Evolutionary conservation across 2,888 invertebrate genomes (phyloP).

Genomic region (Aspidiotus rigidus): DNA sequence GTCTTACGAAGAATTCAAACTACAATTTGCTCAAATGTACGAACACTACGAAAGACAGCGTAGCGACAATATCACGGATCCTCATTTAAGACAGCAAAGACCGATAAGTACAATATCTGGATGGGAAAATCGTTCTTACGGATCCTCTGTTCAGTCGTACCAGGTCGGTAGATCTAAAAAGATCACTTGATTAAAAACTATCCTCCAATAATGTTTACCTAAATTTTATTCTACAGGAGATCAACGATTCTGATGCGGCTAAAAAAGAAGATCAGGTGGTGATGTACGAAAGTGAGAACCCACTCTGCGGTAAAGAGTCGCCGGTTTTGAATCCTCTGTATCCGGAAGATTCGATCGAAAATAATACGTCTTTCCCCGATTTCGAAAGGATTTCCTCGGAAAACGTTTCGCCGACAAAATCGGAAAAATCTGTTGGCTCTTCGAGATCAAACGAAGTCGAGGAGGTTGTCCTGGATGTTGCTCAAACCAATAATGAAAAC

Average conservation of each 20-base stretch:
- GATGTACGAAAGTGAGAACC: neutral
- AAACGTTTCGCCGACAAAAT: too few species aligned
- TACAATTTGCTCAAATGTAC: conserved; percentile 96
- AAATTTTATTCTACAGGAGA: neutral
- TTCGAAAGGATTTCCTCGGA: too few species aligned
- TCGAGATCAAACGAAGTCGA: too few species aligned
- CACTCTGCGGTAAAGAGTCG: conserved; percentile 8
- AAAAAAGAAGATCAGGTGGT: neutral
- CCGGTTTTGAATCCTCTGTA: conserved; percentile 11
- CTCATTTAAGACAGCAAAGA: conserved; percentile 79
- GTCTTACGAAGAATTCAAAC: conserved; percentile 94
- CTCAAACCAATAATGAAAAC: neutral
- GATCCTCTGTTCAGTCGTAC: conserved; percentile 15
- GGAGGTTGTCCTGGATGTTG: neutral
- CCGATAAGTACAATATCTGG: conserved; percentile 95
- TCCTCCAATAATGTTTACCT: too few species aligned
- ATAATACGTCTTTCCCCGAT: conserved; percentile 5
- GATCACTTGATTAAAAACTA: too few species aligned
- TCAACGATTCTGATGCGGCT: neutral
- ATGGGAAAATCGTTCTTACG: conserved; percentile 52
- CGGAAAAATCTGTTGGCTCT: too few species aligned
- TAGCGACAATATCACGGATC: conserved; percentile 90
- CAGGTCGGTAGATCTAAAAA: neutral
- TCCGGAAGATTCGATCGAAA: conserved; percentile 13
- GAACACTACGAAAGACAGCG: conserved; percentile 89